Conservation (phyloP, 2,113 vertebrate species). For the Nycticorax nycticorax region DNA sequence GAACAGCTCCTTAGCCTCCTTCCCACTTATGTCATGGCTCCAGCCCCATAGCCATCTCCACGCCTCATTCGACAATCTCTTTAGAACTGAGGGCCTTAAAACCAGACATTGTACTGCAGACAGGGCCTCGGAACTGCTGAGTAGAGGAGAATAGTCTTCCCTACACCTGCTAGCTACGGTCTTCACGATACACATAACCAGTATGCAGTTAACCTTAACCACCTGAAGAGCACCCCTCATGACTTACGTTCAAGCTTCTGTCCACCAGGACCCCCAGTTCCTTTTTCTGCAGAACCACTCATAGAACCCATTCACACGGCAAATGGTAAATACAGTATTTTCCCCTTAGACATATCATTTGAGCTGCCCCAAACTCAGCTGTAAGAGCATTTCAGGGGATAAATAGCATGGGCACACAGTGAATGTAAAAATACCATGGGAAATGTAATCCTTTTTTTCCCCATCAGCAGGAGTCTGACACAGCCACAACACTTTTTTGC, state of each 20-base stretch:
- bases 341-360: background rate
- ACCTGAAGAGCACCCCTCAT: background rate
- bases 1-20: background rate
- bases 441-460: background rate
- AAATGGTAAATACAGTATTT: background rate
- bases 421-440: background rate
- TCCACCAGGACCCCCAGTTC: background rate
- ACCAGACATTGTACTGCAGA: background rate
- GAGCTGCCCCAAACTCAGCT: background rate
- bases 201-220: background rate
- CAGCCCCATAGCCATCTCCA: background rate
- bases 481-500: background rate
- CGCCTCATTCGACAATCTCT: background rate
- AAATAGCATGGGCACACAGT: background rate
- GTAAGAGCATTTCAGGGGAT: background rate
- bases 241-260: background rate
- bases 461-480: background rate
- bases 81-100: background rate
- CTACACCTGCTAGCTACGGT: background rate
- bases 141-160: background rate
- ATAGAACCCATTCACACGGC: background rate
- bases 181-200: background rate
- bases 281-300: background rate
- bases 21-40: background rate
- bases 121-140: background rate